Evolutionary conservation across 2,888 invertebrate species (phyloP).

Genomic region (Hirtodrosophila duncani): DNA sequence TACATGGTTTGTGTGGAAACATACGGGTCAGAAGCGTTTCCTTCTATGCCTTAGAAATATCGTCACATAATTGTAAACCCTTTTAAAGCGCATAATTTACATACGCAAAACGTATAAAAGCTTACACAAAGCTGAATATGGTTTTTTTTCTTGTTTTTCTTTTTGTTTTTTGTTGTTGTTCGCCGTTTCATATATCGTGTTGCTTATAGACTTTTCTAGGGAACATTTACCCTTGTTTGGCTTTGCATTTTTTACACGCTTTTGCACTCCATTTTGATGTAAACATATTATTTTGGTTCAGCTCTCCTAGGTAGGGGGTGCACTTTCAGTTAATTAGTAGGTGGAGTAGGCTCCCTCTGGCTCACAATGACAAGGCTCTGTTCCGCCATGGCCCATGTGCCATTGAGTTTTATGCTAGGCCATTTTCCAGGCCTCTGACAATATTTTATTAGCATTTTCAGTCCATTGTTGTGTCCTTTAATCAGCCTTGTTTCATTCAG

Average conservation of each 20-base stretch:
- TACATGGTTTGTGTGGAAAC: no score
- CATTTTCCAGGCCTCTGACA: slow-evolving; percentile 31
- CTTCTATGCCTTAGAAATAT: no score
- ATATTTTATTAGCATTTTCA: slow-evolving; percentile 21
- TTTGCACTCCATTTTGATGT: slow-evolving; percentile 57
- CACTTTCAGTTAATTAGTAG: slow-evolving; percentile 53
- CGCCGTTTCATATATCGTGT: slow-evolving; percentile 23
- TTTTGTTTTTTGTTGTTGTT: slow-evolving; percentile 4
- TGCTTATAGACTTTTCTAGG: slow-evolving; percentile 45
- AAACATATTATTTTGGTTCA: slow-evolving; percentile 45
- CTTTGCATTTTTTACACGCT: slow-evolving; percentile 58
- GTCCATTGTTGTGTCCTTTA: slow-evolving; percentile 15
- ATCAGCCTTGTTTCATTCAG: slow-evolving; percentile 34
- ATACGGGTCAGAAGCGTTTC: no score
- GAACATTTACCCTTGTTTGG: slow-evolving; percentile 45
- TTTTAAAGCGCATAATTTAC: no score
- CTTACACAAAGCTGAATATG: no score
- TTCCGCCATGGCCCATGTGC: slow-evolving; percentile 47
- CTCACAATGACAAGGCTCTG: no score
- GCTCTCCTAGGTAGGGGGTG: background rate
- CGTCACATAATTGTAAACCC: no score
- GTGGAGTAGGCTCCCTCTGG: slow-evolving; percentile 37
- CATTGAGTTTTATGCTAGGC: slow-evolving; percentile 38
- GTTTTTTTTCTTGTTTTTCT: background rate
- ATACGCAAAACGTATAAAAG: no score